Evolutionary conservation across 2,888 invertebrate species (phyloP).

Genomic region (Meta bourneti): DNA sequence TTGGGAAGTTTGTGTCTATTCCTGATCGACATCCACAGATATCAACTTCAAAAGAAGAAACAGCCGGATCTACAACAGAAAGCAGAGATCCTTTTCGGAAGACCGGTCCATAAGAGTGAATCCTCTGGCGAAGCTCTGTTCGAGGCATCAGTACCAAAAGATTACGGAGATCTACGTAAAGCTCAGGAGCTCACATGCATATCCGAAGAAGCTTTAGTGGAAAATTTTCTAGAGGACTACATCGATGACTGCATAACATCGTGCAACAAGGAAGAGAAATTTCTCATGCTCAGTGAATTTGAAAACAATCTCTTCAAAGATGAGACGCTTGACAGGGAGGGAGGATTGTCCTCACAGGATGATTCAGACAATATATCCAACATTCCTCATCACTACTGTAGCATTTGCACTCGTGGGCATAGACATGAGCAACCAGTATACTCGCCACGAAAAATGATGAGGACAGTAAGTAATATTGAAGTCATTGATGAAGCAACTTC

Average conservation of each 20-base stretch:
- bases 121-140: slow-evolving; percentile 23
- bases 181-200: slow-evolving; percentile 88
- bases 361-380: background rate
- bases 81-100: slow-evolving; percentile 22
- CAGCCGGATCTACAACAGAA: slow-evolving; percentile 37
- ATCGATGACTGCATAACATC: slow-evolving; percentile 79
- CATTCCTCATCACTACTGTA: slow-evolving; percentile 12
- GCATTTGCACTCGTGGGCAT: slow-evolving; percentile 13
- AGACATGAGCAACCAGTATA: background rate
- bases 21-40: slow-evolving; percentile 89
- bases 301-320: slow-evolving; percentile 87
- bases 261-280: slow-evolving; percentile 87
- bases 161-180: slow-evolving; percentile 66
- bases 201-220: slow-evolving; percentile 83
- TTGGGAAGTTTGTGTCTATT: slow-evolving; percentile 89
- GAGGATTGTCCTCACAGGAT: background rate
- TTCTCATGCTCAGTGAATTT: slow-evolving; percentile 91
- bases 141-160: background rate
- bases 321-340: slow-evolving; percentile 41
- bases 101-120: background rate
- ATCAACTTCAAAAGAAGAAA: slow-evolving; percentile 82
- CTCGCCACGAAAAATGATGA: slow-evolving; percentile 32
- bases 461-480: slow-evolving; percentile 61
- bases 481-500: slow-evolving; percentile 75
- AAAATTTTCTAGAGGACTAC: slow-evolving; percentile 76